phyloP scores from a whole-genome alignment of 2,797 vertebrate species.

The Carduelis carduelis region DNA sequence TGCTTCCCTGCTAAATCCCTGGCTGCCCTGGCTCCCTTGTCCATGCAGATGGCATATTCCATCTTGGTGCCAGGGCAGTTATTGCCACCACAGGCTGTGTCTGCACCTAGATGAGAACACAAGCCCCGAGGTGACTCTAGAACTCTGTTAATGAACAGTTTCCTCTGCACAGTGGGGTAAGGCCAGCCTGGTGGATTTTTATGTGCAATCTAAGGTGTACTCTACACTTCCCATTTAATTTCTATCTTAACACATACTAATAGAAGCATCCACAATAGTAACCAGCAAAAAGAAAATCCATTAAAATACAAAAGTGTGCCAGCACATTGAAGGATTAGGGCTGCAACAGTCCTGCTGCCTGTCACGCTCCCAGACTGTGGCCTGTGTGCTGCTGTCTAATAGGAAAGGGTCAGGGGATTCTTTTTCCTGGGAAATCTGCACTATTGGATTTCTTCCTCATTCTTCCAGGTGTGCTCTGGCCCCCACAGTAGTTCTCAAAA shows the following conservation, averaged over 20 bases:
- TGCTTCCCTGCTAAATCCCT: slow-evolving; percentile 19
- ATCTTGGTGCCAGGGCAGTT: neutral
- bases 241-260: slow-evolving; percentile 32
- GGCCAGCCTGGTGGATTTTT: neutral
- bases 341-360: neutral
- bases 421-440: neutral
- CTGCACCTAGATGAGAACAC: neutral
- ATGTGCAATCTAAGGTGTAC: neutral
- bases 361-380: rapidly evolving
- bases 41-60: neutral
- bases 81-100: neutral
- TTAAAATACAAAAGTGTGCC: neutral
- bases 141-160: neutral
- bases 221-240: slow-evolving; percentile 4
- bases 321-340: neutral
- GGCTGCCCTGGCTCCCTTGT: neutral
- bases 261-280: slow-evolving; percentile 25
- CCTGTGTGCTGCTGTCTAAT: neutral
- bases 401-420: neutral
- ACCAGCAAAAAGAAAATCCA: neutral
- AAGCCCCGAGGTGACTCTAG: neutral
- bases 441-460: neutral
- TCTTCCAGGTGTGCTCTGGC: neutral
- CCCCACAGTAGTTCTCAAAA: neutral
- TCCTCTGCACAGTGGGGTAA: neutral